These are phyloP conservation scores for Andrena trimmerana DNA, from an alignment of 2,888 invertebrate species.

Conservation along the genomic window DNA sequence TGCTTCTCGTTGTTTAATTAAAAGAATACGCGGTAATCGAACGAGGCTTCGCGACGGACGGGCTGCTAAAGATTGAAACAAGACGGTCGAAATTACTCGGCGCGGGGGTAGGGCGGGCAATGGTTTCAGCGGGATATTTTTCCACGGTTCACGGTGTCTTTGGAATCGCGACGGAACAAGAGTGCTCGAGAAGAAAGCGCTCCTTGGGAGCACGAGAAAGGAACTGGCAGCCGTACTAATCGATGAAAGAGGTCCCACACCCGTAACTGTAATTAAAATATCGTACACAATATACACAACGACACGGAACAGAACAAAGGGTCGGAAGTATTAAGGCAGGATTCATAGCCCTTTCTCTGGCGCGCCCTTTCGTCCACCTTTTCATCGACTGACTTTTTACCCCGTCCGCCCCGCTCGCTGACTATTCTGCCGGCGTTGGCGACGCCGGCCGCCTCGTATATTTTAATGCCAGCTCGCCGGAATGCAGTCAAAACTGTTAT, in stretches of 20 bases:
- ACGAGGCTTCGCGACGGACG: conserved; percentile 17
- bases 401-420: conserved; percentile 21
- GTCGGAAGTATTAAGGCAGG: conserved; percentile 62
- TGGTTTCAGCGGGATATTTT: conserved; percentile 7
- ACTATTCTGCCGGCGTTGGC: conserved; percentile 25
- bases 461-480: conserved; percentile 71
- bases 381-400: conserved; percentile 66
- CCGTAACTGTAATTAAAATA: conserved; percentile 65
- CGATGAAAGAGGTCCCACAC: conserved; percentile 54
- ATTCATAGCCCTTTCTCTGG: conserved; percentile 50
- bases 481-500: conserved; percentile 76
- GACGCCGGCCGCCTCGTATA: conserved; percentile 64
- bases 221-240: conserved; percentile 51
- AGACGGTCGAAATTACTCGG: conserved; percentile 19
- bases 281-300: conserved; percentile 57
- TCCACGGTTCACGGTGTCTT: conserved; percentile 25
- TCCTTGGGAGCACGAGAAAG: conserved; percentile 35
- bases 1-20: conserved; percentile 35
- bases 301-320: conserved; percentile 46
- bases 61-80: conserved; percentile 1
- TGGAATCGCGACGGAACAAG: conserved; percentile 22
- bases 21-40: conserved; percentile 39
- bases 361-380: conserved; percentile 57
- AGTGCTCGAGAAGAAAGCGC: conserved; percentile 29
- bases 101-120: background rate